phyloP scores from a whole-genome alignment of 2,113 vertebrate genomes.

The Gnathonemus longibarbis region DNA sequence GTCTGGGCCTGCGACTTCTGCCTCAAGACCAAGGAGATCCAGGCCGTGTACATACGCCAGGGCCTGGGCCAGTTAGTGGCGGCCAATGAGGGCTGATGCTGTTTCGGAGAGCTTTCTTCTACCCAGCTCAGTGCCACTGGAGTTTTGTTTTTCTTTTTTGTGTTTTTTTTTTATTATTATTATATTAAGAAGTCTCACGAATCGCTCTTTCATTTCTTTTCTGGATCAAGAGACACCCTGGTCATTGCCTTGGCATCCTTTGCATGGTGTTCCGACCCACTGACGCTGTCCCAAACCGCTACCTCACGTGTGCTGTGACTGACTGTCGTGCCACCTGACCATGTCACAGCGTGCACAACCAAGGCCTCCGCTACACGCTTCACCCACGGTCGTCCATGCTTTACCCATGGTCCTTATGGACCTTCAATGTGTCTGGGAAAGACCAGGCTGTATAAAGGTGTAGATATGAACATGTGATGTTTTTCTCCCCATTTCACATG shows the following conservation, averaged over 20 bases:
- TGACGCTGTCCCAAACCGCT: conserved; percentile 70
- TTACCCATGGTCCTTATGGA: conserved; percentile 20
- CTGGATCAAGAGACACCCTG: conserved; percentile 35
- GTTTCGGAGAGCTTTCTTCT: neutral
- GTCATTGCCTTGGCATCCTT: conserved; percentile 51
- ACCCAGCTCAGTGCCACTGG: neutral
- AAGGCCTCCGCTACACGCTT: conserved; percentile 11
- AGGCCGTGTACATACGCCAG: conserved; percentile 89
- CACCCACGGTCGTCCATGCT: conserved; percentile 11
- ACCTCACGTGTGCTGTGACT: conserved; percentile 58
- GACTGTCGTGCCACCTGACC: conserved; percentile 29
- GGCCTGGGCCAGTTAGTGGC: conserved; percentile 90
- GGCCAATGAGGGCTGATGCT: conserved; percentile 79
- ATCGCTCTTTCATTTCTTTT: conserved; percentile 41
- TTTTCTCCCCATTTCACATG: conserved; percentile 32
- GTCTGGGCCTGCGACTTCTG: conserved; percentile 98
- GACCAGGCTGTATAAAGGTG: conserved; percentile 36
- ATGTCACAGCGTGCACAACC: neutral
- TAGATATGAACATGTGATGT: conserved; percentile 49
- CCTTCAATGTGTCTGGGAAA: conserved; percentile 29
- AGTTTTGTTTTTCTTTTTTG: conserved; percentile 24
- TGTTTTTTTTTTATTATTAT: conserved; percentile 9
- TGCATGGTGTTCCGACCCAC: neutral
- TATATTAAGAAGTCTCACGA: neutral
- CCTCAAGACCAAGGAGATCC: conserved; percentile 98